A percentile compares a stretch with the other conserved stretches of the same genome.
Conservation (phyloP, 1,140 invertebrate genomes). For the Cotesia typhae region DNA sequence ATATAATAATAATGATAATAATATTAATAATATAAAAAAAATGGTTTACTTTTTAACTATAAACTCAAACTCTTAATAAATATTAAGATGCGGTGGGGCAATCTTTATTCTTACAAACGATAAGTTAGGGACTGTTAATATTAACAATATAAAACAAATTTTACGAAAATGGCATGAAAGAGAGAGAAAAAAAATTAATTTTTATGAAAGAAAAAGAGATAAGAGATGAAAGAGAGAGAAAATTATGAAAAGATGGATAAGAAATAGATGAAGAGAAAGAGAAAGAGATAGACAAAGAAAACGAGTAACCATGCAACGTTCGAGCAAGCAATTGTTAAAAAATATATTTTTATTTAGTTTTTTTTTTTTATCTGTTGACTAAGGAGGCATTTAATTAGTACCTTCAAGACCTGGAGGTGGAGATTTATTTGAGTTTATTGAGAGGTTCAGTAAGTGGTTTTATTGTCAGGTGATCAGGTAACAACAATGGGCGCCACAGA, state of each 20-base stretch:
- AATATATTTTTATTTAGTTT: slow-evolving; percentile 39
- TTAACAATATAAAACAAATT: too few relatives aligned
- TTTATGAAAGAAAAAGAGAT: slow-evolving; percentile 9
- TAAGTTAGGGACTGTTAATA: too few relatives aligned
- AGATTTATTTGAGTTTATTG: slow-evolving; percentile 60
- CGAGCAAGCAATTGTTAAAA: slow-evolving; percentile 56
- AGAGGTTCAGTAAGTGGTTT: slow-evolving; percentile 63
- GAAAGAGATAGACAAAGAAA: slow-evolving; percentile 30
- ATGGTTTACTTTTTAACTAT: too few relatives aligned
- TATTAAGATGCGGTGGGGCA: too few relatives aligned
- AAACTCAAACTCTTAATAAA: too few relatives aligned
- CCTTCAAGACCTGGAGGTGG: slow-evolving; percentile 66
- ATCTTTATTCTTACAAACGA: background rate
- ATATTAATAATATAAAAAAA: too few relatives aligned
- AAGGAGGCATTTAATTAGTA: slow-evolving; percentile 63
- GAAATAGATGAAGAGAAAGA: slow-evolving; percentile 9
- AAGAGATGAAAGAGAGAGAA: slow-evolving; percentile 14
- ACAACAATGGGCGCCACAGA: slow-evolving; percentile 64
- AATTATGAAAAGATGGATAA: slow-evolving; percentile 3
- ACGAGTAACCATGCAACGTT: slow-evolving; percentile 52
- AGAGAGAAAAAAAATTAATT: slow-evolving; percentile 17
- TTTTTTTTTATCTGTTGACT: slow-evolving; percentile 43
- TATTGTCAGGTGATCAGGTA: slow-evolving; percentile 61
- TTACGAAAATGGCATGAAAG: background rate
- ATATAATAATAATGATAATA: background rate